These are phyloP conservation scores for Mastomys coucha DNA, from an alignment of 2,113 vertebrate species.

Conservation along the genomic window DNA sequence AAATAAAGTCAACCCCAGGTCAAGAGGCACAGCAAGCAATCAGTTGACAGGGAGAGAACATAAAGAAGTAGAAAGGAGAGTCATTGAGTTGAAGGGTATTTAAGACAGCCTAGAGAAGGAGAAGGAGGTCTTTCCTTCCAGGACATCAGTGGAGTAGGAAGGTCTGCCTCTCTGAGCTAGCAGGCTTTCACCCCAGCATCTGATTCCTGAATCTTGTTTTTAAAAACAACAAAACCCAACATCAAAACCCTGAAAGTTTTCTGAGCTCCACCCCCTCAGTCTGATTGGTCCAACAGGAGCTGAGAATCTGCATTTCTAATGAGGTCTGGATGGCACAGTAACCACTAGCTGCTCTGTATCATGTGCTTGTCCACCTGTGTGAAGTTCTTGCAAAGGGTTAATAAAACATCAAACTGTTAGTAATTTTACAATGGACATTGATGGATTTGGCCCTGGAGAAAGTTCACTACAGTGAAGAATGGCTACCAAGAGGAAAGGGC, in stretches of 20 bases:
- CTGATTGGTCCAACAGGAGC: not conserved
- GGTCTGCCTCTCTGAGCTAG: no score
- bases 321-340: not conserved
- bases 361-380: not conserved
- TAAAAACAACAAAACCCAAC: not conserved
- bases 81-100: no score
- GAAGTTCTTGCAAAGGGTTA: conserved; percentile 40
- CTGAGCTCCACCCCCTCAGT: not conserved
- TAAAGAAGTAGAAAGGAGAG: no score
- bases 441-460: conserved; percentile 42
- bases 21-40: no score
- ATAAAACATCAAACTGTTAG: conserved; percentile 35
- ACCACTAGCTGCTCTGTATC: not conserved
- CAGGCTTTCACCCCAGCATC: no score
- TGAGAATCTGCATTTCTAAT: not conserved
- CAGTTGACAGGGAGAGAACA: no score
- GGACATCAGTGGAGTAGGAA: no score
- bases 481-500: conserved; percentile 47
- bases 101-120: no score
- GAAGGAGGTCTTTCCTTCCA: no score
- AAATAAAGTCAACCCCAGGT: no score
- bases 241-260: not conserved
- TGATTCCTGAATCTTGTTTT: no score
- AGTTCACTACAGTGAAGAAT: conserved; percentile 40
- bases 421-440: conserved; percentile 60